Conservation (phyloP, 2,888 invertebrate species). For the Argyresthia goedartella region DNA sequence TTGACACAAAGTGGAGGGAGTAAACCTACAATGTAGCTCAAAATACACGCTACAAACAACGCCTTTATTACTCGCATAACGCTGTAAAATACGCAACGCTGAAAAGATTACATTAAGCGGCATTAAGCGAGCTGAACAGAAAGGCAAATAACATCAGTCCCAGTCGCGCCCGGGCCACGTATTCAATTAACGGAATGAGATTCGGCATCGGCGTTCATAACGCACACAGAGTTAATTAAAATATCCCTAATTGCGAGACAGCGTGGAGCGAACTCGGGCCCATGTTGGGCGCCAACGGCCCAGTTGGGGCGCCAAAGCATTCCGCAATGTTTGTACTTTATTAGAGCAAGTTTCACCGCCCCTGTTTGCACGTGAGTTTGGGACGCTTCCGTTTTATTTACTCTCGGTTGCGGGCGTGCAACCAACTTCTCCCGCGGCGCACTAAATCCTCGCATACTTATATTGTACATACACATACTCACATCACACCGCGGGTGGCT, state of each 20-base stretch:
- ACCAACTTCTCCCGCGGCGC: background rate
- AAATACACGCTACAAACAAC: background rate
- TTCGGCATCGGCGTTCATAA: conserved; percentile 50
- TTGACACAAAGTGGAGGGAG: background rate
- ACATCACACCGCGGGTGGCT: too few species aligned
- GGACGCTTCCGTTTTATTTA: conserved; percentile 32
- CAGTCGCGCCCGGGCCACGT: conserved; percentile 32
- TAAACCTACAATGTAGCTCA: background rate
- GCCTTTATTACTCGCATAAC: background rate
- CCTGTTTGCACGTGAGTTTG: conserved; percentile 47
- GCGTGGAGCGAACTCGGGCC: conserved; percentile 21
- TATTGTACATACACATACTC: background rate
- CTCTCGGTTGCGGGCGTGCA: conserved; percentile 9
- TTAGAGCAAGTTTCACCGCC: conserved; percentile 47
- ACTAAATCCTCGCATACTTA: background rate
- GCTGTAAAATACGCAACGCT: background rate
- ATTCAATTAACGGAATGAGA: conserved; percentile 56
- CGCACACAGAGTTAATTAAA: conserved; percentile 50
- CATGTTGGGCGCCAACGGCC: conserved; percentile 24
- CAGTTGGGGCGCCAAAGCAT: conserved; percentile 6
- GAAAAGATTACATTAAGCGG: conserved; percentile 10
- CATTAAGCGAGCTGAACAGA: conserved; percentile 12
- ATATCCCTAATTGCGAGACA: conserved; percentile 41
- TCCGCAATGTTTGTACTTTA: conserved; percentile 58
- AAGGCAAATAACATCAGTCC: conserved; percentile 33